A percentile compares a stretch with the other conserved stretches of the same genome.
These are phyloP conservation scores for Microctonus brassicae DNA, from an alignment of 2,888 invertebrate species.

Conservation along the genomic window DNA sequence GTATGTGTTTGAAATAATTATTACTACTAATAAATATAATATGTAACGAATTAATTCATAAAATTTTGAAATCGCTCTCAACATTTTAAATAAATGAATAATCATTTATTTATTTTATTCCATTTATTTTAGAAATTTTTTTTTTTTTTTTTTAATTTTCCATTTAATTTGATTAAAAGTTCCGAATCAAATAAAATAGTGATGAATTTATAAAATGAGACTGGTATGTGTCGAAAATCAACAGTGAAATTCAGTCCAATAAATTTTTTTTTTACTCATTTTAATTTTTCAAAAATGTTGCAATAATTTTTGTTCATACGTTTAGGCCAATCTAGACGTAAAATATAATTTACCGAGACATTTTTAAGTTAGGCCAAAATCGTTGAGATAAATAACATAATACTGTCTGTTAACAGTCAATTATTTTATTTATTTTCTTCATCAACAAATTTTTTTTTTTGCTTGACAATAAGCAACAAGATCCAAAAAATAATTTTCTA, in stretches of 20 bases:
- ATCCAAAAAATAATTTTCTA: constrained; percentile 38
- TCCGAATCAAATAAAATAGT: background rate
- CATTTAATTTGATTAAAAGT: background rate
- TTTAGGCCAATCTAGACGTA: background rate
- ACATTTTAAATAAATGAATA: background rate
- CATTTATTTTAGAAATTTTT: background rate
- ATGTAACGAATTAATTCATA: background rate
- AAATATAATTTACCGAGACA: background rate
- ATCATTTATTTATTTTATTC: background rate
- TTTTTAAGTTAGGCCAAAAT: constrained; percentile 29
- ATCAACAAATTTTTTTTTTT: constrained; percentile 43
- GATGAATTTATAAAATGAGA: background rate
- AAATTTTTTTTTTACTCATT: no score
- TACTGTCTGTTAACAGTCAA: background rate
- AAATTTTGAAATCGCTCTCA: background rate
- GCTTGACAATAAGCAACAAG: constrained; percentile 32
- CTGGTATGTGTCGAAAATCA: background rate
- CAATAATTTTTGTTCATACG: background rate
- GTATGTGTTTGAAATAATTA: background rate
- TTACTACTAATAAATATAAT: background rate
- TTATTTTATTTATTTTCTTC: constrained; percentile 10
- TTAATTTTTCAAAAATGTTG: background rate
- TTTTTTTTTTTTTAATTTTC: background rate
- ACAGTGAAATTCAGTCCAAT: no score
- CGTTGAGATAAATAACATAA: constrained; percentile 26